Conservation (phyloP, 2,797 vertebrate species). For the Pyrocephalus nanus region DNA sequence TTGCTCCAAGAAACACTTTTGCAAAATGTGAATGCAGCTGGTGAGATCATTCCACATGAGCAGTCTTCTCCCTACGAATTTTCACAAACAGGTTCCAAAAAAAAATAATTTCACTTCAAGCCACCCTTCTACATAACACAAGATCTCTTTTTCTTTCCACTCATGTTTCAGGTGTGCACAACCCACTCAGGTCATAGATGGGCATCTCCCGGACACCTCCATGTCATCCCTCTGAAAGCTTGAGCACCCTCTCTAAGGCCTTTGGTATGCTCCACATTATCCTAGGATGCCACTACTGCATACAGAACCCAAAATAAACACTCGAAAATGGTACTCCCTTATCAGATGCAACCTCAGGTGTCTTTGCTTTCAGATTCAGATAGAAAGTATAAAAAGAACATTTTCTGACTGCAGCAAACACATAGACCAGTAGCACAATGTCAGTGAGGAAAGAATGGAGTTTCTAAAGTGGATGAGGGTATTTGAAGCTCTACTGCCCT, state of each 20-base stretch:
- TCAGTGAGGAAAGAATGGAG: neutral
- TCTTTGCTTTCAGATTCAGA: neutral
- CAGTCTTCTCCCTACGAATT: neutral
- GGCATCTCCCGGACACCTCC: neutral
- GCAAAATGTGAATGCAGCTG: slow-evolving; percentile 29
- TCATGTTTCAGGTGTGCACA: neutral
- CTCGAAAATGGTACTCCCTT: neutral
- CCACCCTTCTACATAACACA: neutral
- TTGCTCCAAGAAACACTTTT: slow-evolving; percentile 12
- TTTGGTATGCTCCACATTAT: neutral
- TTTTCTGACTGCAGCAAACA: neutral
- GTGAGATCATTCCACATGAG: slow-evolving; percentile 10
- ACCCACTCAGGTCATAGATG: neutral
- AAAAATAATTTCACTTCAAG: neutral
- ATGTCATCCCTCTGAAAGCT: neutral
- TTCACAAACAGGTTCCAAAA: neutral
- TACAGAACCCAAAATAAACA: neutral
- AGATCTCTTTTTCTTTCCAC: neutral
- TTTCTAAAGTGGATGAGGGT: neutral
- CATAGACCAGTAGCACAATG: neutral
- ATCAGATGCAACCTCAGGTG: neutral
- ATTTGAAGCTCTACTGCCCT: neutral
- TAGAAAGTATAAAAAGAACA: neutral
- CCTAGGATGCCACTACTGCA: neutral
- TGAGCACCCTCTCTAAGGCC: neutral